Conservation (phyloP, 64 coral and sea anemone species). For the Catalaphyllia jardinei region DNA sequence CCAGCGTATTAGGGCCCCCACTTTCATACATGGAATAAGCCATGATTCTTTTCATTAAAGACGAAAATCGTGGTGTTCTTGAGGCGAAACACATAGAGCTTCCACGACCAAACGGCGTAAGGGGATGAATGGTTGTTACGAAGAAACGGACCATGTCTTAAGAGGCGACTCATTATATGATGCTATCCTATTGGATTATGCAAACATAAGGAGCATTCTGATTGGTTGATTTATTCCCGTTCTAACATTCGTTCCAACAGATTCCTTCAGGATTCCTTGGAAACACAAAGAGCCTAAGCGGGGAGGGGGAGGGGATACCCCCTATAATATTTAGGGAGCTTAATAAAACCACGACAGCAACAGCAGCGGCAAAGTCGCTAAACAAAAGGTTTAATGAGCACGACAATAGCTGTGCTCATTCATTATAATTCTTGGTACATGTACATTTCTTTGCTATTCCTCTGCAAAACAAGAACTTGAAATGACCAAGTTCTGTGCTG, state of each 20-base stretch:
- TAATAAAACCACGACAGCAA: no score
- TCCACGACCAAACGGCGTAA: not conserved
- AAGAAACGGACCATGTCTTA: not conserved
- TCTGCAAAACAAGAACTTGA: no score
- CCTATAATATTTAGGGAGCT: no score
- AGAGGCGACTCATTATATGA: not conserved
- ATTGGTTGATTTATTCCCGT: conserved; percentile 10
- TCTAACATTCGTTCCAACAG: not conserved
- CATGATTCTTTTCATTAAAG: conserved; percentile 53
- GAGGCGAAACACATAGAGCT: not conserved
- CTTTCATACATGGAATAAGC: conserved; percentile 76
- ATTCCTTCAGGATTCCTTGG: not conserved
- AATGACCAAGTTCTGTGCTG: no score
- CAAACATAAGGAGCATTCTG: not conserved
- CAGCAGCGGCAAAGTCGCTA: no score
- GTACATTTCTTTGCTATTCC: no score
- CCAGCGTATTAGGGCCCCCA: conserved; percentile 65
- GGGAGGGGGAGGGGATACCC: no score
- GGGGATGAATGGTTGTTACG: not conserved
- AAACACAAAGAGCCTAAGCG: not conserved
- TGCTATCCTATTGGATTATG: not conserved
- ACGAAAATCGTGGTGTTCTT: not conserved
- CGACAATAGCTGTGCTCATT: no score
- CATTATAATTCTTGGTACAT: no score
- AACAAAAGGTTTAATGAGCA: no score